Conservation (phyloP, 2,888 invertebrate species). For the Polydesmus complanatus region DNA sequence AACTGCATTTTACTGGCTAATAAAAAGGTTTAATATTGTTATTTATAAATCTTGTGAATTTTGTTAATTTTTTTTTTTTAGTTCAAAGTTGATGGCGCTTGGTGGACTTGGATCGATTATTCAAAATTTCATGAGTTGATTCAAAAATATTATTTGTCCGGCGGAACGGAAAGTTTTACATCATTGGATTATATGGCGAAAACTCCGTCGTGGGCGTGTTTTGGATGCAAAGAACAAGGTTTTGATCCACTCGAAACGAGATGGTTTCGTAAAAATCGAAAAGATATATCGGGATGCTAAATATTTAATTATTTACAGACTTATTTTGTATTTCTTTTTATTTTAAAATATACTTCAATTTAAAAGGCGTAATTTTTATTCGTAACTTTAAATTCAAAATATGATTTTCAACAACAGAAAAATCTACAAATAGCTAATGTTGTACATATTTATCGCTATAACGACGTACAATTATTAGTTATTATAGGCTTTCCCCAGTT, state of each 20-base stretch:
- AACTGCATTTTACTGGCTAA: slow-evolving; percentile 43
- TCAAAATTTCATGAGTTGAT: slow-evolving; percentile 38
- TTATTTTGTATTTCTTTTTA: neutral
- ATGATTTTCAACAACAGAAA: no score
- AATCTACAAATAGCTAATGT: no score
- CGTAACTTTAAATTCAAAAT: no score
- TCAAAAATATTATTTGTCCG: slow-evolving; percentile 28
- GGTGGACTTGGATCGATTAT: slow-evolving; percentile 47
- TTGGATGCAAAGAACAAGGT: slow-evolving; percentile 39
- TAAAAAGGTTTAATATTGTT: slow-evolving; percentile 34
- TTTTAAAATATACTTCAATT: no score
- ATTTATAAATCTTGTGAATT: neutral
- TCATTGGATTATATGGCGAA: slow-evolving; percentile 39
- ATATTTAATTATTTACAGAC: neutral
- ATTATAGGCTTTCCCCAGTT: no score
- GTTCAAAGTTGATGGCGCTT: slow-evolving; percentile 37
- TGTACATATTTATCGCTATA: no score
- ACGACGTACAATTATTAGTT: no score
- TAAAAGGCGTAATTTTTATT: no score
- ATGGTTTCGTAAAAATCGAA: slow-evolving; percentile 29
- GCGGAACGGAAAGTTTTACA: slow-evolving; percentile 34
- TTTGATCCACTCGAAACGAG: slow-evolving; percentile 43
- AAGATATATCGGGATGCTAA: slow-evolving; percentile 32
- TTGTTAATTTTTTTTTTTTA: slow-evolving; percentile 24
- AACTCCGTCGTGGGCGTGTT: slow-evolving; percentile 43